Conservation (phyloP, 64 coral and sea anemone genomes). For the Trachythela sp. region DNA sequence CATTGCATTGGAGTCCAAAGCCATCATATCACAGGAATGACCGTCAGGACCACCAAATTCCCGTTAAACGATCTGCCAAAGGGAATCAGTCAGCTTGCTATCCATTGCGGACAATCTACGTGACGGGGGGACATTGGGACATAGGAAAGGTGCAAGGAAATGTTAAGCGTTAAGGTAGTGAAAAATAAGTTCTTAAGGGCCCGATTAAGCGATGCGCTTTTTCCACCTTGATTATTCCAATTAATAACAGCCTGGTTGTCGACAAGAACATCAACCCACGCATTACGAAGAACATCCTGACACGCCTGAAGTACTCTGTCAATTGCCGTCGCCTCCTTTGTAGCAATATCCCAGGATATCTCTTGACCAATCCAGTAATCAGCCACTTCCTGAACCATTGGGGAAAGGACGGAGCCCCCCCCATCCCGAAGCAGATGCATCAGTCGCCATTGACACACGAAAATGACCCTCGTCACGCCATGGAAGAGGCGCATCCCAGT, state of each 20-base stretch:
- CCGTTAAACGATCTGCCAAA: not conserved
- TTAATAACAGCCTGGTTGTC: not conserved
- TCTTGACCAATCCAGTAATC: not conserved
- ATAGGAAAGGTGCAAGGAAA: not conserved
- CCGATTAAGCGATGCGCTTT: not conserved
- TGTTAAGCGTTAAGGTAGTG: not conserved
- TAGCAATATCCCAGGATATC: not conserved
- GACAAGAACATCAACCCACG: not conserved
- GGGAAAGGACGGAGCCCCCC: not conserved
- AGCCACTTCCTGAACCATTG: not conserved
- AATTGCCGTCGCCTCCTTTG: not conserved
- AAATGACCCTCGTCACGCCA: constrained; percentile 21
- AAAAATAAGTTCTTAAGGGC: not conserved
- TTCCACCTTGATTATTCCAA: not conserved
- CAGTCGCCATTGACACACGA: not conserved
- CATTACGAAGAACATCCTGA: not conserved
- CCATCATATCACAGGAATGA: not conserved
- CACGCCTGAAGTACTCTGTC: not conserved
- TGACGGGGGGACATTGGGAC: not conserved
- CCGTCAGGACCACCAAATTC: not conserved
- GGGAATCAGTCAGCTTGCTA: not conserved
- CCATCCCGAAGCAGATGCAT: constrained; percentile 9
- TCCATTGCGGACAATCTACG: not conserved
- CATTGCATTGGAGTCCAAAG: not conserved
- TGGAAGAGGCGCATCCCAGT: too few relatives aligned